These are phyloP conservation scores for Ricordea florida DNA, from an alignment of 92 coral and sea anemone genomes.

Conservation along the genomic window DNA sequence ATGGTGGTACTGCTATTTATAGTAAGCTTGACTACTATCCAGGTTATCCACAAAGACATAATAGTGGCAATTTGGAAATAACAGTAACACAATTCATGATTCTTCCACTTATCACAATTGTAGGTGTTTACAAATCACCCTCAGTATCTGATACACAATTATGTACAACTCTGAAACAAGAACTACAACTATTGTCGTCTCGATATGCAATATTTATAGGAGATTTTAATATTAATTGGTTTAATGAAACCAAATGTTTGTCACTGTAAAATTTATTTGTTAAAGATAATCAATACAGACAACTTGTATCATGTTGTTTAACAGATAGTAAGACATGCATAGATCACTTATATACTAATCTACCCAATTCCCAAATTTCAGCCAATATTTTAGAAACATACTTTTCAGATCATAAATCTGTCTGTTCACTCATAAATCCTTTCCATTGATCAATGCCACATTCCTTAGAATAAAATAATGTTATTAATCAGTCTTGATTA, in stretches of 20 bases:
- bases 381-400: background rate
- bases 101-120: constrained; percentile 7
- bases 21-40: constrained; percentile 4
- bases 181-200: background rate
- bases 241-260: background rate
- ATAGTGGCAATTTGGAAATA: constrained; percentile 11
- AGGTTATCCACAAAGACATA: constrained; percentile 30
- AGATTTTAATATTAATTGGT: background rate
- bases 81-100: constrained; percentile 16
- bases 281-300: background rate
- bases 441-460: too few species aligned
- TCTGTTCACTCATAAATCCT: background rate
- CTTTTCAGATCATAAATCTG: constrained; percentile 3
- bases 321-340: background rate
- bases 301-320: background rate
- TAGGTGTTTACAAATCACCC: constrained; percentile 29
- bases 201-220: background rate
- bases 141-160: background rate
- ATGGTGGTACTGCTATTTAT: constrained; percentile 44
- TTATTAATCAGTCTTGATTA: too few species aligned
- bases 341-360: background rate
- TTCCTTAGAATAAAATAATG: too few species aligned
- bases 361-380: background rate
- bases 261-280: background rate
- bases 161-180: constrained; percentile 3